A percentile compares a stretch with the other conserved stretches of the same genome.
These are phyloP conservation scores for Melanerpes formicivorus DNA, from an alignment of 2,113 vertebrate genomes.

Conservation along the genomic window DNA sequence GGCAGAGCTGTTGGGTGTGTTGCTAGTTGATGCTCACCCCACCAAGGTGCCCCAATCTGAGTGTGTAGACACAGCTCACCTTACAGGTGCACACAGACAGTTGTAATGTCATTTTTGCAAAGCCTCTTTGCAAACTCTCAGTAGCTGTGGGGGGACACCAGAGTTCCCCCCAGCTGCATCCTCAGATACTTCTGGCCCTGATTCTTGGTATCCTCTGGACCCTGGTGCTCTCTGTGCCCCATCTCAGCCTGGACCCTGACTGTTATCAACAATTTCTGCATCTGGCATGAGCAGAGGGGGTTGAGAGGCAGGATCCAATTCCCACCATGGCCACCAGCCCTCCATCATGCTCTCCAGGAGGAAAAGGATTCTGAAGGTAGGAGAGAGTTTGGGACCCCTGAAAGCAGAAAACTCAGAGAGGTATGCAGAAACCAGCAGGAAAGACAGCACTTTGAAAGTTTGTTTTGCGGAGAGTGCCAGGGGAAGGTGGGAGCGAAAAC, in stretches of 20 bases:
- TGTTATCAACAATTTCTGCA: not conserved
- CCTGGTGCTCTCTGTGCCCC: not conserved
- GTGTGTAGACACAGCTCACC: not conserved
- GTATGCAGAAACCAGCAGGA: not conserved
- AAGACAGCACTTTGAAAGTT: not conserved
- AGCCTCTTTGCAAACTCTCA: not conserved
- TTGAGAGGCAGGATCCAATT: not conserved
- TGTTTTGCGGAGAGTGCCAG: not conserved
- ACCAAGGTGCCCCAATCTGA: fast-evolving
- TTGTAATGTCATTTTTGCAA: not conserved
- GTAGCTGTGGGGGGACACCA: fast-evolving
- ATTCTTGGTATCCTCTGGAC: not conserved
- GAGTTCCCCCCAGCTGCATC: not conserved
- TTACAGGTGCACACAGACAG: not conserved
- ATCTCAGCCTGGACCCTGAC: not conserved
- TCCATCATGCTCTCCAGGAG: not conserved
- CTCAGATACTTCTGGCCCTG: not conserved
- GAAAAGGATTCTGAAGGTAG: not conserved
- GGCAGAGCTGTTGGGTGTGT: not conserved
- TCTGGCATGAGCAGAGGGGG: not conserved
- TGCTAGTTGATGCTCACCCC: not conserved
- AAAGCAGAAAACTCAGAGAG: not conserved
- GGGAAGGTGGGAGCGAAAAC: not conserved
- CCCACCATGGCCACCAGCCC: not conserved
- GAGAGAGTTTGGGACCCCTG: not conserved